Percentiles rank a stretch among this genome's conserved stretches.
Evolutionary conservation across 2,888 invertebrate genomes (phyloP).

Genomic region (Eilema depressum): DNA sequence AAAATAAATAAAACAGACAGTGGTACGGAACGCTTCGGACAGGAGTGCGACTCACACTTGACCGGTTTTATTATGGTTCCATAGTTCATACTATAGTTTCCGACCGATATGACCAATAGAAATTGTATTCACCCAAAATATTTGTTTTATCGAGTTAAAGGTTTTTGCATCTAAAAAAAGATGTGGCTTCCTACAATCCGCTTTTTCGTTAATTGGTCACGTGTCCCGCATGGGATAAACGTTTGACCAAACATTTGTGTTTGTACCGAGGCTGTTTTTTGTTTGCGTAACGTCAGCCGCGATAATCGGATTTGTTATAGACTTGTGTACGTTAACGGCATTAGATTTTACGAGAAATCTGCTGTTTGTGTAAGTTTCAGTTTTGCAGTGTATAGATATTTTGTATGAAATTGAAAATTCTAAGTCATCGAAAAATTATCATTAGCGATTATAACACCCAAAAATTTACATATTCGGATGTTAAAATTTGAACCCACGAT

Average conservation of each 20-base stretch:
- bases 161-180: not conserved
- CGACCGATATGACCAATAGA: not conserved
- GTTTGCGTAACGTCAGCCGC: conserved; percentile 3
- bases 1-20: too few species aligned
- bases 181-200: not conserved
- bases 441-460: too few species aligned
- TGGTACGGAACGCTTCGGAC: too few species aligned
- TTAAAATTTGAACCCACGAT: too few species aligned
- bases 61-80: too few species aligned
- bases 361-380: not conserved
- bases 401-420: not conserved
- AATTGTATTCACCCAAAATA: not conserved
- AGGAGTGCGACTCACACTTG: too few species aligned
- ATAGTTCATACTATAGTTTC: not conserved
- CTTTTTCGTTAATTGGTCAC: conserved; percentile 16
- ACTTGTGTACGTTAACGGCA: not conserved
- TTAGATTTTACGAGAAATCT: not conserved
- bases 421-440: too few species aligned
- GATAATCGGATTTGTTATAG: conserved; percentile 3
- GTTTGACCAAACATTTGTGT: conserved; percentile 16
- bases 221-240: conserved; percentile 3
- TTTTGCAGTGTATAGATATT: not conserved
- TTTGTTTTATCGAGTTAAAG: not conserved
- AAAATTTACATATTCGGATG: too few species aligned
- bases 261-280: conserved; percentile 1